Evolutionary conservation across 2,113 vertebrate genomes (phyloP), one percentile per base, ranked within the genome.

Genomic region (Australoheros scitulus): DNA sequence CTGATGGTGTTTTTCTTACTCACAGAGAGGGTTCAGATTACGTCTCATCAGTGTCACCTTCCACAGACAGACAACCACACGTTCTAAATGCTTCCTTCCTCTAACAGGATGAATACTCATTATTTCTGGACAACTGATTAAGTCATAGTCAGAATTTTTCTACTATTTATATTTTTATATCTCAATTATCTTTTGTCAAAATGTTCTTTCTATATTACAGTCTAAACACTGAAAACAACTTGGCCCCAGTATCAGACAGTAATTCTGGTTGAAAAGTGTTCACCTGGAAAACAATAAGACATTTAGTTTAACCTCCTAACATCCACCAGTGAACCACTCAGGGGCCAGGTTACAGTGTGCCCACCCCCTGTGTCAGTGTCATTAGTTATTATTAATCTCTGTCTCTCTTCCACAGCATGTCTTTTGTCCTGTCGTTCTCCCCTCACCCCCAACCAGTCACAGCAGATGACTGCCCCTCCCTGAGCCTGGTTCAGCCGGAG

Each of bases 21-120:
- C 61, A n/a, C 29, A 4, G 56, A 61, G 78, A 70, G 4, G 50
- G 74, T 50, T 92, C 83, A 77, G 50, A 83, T 93, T 92, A 86
- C 88, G 22, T 81, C 74, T 87, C 76, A 89, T 91, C 91, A 87
- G 82, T 70, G 11, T 65, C 63, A 60, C 47, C 76, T 70, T 78
- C 29, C 26, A 65, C 76, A 82, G 34, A 78, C 65, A 50, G 57
- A 11, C 24, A 47, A 34, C n/a, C 82, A 50, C 60, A 77, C 29
- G 8, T 60, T 59, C 75, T 29, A 61, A 78, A 72, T 14, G 43
- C 6, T 72, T 52, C 43, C 65, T 52, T 72, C 26, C 3, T 65
- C 47, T 22, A 13, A 60, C 80, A 63, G 79, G 32, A 72, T 90
- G 65, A 76, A 75, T 63, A 9, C 65, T 81, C 18, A 56, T 58